phyloP scores from a whole-genome alignment of 2,113 vertebrate genomes.

The Apteryx owenii region DNA sequence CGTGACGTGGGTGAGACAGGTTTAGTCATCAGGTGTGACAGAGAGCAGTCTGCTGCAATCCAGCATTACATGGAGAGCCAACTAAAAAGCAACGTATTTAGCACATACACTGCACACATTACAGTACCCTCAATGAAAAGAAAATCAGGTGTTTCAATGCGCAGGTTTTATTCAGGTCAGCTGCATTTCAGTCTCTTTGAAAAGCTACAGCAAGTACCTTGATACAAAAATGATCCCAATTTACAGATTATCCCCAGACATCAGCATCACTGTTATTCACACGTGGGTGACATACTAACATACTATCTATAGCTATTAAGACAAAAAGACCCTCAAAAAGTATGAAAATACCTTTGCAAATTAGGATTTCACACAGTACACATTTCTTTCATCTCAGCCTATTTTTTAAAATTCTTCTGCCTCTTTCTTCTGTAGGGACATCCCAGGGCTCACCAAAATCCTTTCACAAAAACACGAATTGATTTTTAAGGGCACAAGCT shows the following conservation, averaged over 20 bases:
- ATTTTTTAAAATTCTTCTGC: neutral
- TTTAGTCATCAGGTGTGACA: conserved; percentile 58
- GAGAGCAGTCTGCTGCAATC: conserved; percentile 50
- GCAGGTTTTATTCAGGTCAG: conserved; percentile 39
- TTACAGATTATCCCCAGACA: neutral
- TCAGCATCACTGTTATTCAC: neutral
- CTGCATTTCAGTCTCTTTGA: conserved; percentile 26
- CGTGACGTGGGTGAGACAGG: conserved; percentile 46
- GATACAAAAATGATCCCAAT: neutral
- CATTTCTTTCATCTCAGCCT: neutral
- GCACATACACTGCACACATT: conserved; percentile 29
- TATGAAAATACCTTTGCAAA: neutral
- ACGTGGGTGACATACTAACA: neutral
- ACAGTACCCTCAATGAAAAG: conserved; percentile 41
- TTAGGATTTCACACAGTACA: neutral
- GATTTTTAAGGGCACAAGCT: neutral
- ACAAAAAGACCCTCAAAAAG: neutral
- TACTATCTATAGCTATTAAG: neutral
- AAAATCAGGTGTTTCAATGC: conserved; percentile 8
- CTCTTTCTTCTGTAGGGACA: neutral
- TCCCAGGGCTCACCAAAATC: neutral
- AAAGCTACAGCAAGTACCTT: conserved; percentile 39
- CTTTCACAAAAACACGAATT: neutral
- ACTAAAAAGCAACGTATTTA: conserved; percentile 61
- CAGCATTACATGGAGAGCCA: conserved; percentile 23